These are phyloP conservation scores for Hycleus phaleratus DNA, from an alignment of 1,140 invertebrate species.

Conservation along the genomic window DNA sequence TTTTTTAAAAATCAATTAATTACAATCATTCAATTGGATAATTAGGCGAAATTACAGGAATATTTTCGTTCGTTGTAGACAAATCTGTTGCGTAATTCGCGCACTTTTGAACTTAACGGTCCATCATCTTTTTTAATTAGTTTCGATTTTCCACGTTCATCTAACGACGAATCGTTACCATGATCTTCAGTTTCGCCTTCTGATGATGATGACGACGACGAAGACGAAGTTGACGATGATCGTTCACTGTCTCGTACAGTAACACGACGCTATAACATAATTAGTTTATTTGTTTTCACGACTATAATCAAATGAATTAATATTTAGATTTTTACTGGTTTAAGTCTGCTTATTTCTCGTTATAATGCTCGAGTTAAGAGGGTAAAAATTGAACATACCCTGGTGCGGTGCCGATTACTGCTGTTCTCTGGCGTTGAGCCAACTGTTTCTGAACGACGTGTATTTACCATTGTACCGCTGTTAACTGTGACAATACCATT, in stretches of 20 bases:
- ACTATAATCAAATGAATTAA: too few relatives aligned
- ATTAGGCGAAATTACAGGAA: slow-evolving; percentile 13
- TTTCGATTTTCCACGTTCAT: neutral
- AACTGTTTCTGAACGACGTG: slow-evolving; percentile 35
- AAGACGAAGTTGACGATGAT: neutral
- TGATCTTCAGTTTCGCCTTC: slow-evolving; percentile 1
- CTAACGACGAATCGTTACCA: slow-evolving; percentile 2
- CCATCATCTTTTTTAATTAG: neutral
- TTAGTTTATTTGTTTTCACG: too few relatives aligned
- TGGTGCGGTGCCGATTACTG: slow-evolving; percentile 30
- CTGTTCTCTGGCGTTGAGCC: slow-evolving; percentile 29
- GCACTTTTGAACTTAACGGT: slow-evolving; percentile 15
- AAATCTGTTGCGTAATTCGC: slow-evolving; percentile 31
- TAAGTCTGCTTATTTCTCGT: too few relatives aligned
- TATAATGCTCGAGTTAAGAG: neutral
- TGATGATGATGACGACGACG: neutral
- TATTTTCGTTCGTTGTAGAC: slow-evolving; percentile 27
- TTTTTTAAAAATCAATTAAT: neutral
- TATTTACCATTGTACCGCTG: slow-evolving; percentile 35
- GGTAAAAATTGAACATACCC: slow-evolving; percentile 32
- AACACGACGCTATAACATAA: too few relatives aligned
- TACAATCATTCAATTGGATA: neutral
- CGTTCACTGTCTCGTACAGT: too few relatives aligned
- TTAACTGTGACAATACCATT: slow-evolving; percentile 4
- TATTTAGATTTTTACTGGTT: too few relatives aligned